Base-by-base conservation (phyloP, 2,888 invertebrate species). In the Marronus borbonicus region DNA sequence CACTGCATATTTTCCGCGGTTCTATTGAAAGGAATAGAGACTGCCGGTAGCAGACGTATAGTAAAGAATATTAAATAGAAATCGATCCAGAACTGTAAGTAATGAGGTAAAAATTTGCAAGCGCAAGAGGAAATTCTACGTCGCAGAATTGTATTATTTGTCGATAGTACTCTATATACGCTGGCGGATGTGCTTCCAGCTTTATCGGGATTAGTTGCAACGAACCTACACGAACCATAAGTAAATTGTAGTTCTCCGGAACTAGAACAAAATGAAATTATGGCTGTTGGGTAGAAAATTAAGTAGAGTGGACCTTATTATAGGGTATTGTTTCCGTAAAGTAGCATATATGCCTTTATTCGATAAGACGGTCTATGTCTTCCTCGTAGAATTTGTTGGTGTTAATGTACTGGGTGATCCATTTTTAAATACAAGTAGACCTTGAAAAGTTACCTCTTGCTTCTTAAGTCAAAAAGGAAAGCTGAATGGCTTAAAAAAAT, bases 11-110 rank as follows among this genome's bases (percentile, higher is more conserved):
- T 66, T 66, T 17, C 20, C 14, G 52, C 44, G 3, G 12, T 10
- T 20, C 20, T 17, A 44, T 20, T 10, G 66, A 44, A 49, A 44
- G 44, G n/a, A 66, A 66, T 65, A 36, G 12, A 12, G 8, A 66
- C 28, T 64, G 7, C 17, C 20, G 60, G 28, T n/a, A 66, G 20
- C 44, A 20, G 28, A 49, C 64, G 36, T 12, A 2, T n/a, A 31
- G 64, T 31, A 36, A n/a, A 17, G 44, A 66, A 66, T 66, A 66
- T 66, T 49, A 66, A 62, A 28, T 28, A 62, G 62, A 62, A 31
- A 66, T 49, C 17, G 66, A 66, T 7, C 49, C 12, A 17, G 44
- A 66, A 66, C 17, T 10, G 49, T 44, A 66, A 49, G 44, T 66
- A 66, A 66, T 12, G 17, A 50, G 17, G 44, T 66, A 62, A 62